These are phyloP conservation scores for Suillia variegata DNA, from an alignment of 2,888 invertebrate genomes.

Conservation along the genomic window DNA sequence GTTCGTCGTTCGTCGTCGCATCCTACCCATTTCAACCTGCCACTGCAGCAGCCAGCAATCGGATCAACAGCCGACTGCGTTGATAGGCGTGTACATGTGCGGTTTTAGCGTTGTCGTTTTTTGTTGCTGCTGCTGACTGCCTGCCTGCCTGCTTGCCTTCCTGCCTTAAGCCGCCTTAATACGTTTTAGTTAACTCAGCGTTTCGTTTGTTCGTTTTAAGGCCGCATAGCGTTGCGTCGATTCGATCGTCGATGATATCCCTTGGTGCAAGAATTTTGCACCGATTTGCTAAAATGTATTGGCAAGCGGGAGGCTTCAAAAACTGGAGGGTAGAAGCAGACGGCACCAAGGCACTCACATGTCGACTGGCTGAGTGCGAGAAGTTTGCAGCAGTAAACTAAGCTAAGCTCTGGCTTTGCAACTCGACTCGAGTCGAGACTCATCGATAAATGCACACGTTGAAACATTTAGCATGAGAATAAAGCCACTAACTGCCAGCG, in stretches of 20 bases:
- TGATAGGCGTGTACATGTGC: conserved; percentile 55
- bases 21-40: conserved; percentile 46
- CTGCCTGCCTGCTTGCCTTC: conserved; percentile 18
- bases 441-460: conserved; percentile 37
- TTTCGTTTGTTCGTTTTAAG: conserved; percentile 10
- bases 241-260: too few species aligned
- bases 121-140: conserved; percentile 24
- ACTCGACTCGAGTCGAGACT: too few species aligned
- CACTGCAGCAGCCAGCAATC: conserved; percentile 47
- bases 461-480: conserved; percentile 34
- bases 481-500: conserved; percentile 13
- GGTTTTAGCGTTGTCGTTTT: conserved; percentile 30
- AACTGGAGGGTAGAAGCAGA: too few species aligned
- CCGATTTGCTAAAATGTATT: conserved; percentile 6
- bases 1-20: neutral
- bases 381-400: neutral
- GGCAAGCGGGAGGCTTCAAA: neutral
- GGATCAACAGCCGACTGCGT: conserved; percentile 48
- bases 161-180: conserved; percentile 21
- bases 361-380: neutral
- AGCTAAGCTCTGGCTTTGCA: neutral
- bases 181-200: conserved; percentile 22
- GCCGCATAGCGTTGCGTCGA: too few species aligned
- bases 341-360: neutral
- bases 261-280: conserved; percentile 35